Base-by-base conservation (phyloP, 1,140 invertebrate species). In the Calliphora vicina region DNA sequence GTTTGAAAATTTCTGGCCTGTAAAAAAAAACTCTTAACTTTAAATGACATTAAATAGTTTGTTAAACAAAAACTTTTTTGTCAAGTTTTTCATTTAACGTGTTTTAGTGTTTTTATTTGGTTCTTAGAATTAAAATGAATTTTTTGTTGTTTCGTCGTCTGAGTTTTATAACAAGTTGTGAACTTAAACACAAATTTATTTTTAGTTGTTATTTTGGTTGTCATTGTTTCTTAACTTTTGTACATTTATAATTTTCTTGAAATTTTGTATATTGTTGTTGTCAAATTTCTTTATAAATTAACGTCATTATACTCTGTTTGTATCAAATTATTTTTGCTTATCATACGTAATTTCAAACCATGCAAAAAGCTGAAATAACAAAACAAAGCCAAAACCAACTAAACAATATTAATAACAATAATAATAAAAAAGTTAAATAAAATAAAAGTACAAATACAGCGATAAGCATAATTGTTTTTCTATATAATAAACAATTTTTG, bases 71-170 rank as follows among this genome's bases (percentile, higher is more conserved):
- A 13, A 50, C 12, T 2, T 50, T 50, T 50, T 43, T 43, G 12
- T 43, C 12, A 43, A 43, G 12, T 43, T 12, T 61, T 61, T 6
- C 13, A 23, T n/a, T 67, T 67, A 9, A 67, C 50, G 61, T 76
- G 61, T 84, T 81, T 82, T 35, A 8, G 35, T 8, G 35, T 35
- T 82, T 80, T 83, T 57, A 84, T 45, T 67, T 78, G 17, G 13
- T 35, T 73, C 72, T 73, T 29, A 73, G 72, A 29, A 73, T 29
- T 17, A 27, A 42, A 72, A 84, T 45, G 50, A 43, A 2, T 20
- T 57, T 15, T 57, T 57, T 57, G 45, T 57, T 57, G 17, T 57
- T 57, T n/a, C n/a, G 50, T 17, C 8, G 15, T 15, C 13, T 17
- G 50, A 57, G n/a, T 57, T 57, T 57, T 15, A 57, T 57, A 57